Base-by-base conservation (phyloP, 2,797 vertebrate species). In the Coregonus sp. region DNA sequence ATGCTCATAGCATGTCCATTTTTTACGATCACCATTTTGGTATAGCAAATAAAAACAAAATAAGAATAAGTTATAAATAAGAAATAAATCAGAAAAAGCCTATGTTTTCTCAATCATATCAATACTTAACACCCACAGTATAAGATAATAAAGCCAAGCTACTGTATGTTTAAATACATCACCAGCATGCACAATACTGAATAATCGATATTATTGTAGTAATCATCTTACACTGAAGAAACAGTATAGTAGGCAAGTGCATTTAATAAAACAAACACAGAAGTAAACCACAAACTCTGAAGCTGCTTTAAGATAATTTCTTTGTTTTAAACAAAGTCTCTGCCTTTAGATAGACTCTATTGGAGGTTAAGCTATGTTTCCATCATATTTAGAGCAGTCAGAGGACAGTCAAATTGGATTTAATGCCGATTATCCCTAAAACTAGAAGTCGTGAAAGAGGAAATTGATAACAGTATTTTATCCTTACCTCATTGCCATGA, bases 141-240 rank as follows among this genome's bases (percentile, higher is more conserved):
- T 98, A 98, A 98, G 97, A 97, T 98, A 97, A 97, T 98, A 96
- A 98, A 98, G 95, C 96, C 97, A 98, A 98, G 97, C 97, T 98
- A 98, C 96, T 95, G 94, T 97, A 97, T 98, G 25, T 63, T 98
- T 97, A 98, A 98, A 97, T 98, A 98, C 97, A 94, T 98, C 97
- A 98, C 96, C 95, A 96, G 97, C 98, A 99, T 99, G 98, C 97
- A 99, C 97, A 97, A 97, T 98, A 99, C 95, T 96, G 96, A 97
- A 97, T 97, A 94, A 94, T 95, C 93, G 94, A 94, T 93, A 97
- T 94, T 96, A 97, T 97, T 95, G 95, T 96, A 92, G 95, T 96
- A 94, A 94, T 97, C 95, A 95, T 97, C 95, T 92, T 95, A 98
- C 97, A 98, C 96, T 97, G 96, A 96, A 97, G 94, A 97, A 96